Percentiles rank a stretch among this genome's conserved stretches.
Evolutionary conservation across 2,113 vertebrate species (phyloP).

Genomic region (Antennarius striatus): DNA sequence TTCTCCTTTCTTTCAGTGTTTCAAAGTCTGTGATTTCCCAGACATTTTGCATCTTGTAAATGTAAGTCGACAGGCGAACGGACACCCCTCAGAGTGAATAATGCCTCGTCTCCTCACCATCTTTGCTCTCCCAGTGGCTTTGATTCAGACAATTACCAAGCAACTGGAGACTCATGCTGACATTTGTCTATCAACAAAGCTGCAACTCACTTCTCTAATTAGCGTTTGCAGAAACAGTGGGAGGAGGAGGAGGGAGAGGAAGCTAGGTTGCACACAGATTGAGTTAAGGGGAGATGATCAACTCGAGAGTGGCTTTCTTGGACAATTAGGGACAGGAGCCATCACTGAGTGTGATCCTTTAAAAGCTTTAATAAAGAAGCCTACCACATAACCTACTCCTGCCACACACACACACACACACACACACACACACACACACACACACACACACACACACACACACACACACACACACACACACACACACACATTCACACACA

Average conservation of each 20-base stretch:
- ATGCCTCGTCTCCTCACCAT: conserved; percentile 28
- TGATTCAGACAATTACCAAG: conserved; percentile 78
- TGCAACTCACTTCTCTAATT: conserved; percentile 75
- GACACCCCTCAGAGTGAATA: conserved; percentile 24
- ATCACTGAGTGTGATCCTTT: conserved; percentile 29
- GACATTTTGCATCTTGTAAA: conserved; percentile 58
- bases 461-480: conserved; percentile 18
- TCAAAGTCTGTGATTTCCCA: conserved; percentile 25
- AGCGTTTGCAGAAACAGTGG: conserved; percentile 59
- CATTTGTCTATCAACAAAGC: conserved; percentile 81
- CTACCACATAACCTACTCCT: conserved; percentile 3
- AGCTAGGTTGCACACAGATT: conserved; percentile 14
- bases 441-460: conserved; percentile 17
- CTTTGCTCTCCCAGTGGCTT: conserved; percentile 47
- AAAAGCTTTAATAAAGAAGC: background rate
- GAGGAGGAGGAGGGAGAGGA: conserved; percentile 17
- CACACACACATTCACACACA: conserved; percentile 13
- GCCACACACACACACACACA: conserved; percentile 12
- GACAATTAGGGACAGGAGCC: conserved; percentile 49
- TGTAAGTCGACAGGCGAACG: conserved; percentile 6
- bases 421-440: background rate
- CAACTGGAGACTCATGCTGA: conserved; percentile 73
- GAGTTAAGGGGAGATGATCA: conserved; percentile 60
- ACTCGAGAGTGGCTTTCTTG: conserved; percentile 33
- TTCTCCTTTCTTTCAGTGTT: background rate